Evolutionary conservation across 2,888 invertebrate species (phyloP).

Genomic region (Mactromeris polynyma): DNA sequence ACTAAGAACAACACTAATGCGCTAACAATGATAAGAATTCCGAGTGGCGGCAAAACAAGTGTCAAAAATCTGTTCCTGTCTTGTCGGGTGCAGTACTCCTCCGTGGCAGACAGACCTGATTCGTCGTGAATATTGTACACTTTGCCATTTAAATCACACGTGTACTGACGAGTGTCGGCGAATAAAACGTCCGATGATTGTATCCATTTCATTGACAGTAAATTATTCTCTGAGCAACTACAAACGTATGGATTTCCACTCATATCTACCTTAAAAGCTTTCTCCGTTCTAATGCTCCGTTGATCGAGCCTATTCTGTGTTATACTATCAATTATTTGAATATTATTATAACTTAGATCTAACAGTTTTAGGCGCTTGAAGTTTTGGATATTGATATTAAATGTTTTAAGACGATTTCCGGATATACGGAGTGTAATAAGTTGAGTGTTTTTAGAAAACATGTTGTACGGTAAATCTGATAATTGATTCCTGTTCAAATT

Average conservation of each 20-base stretch:
- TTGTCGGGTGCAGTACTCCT: slow-evolving; percentile 7
- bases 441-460: background rate
- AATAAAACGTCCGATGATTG: background rate
- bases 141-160: slow-evolving; percentile 3
- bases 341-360: slow-evolving; percentile 7
- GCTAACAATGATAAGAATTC: background rate
- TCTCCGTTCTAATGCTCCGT: too few species aligned
- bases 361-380: slow-evolving; percentile 2
- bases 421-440: background rate
- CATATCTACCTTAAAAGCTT: background rate
- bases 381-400: background rate
- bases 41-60: background rate
- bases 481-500: slow-evolving; percentile 6
- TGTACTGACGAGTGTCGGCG: background rate
- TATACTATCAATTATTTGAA: background rate
- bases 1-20: background rate
- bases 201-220: background rate
- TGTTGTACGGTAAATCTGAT: background rate
- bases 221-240: background rate
- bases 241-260: background rate
- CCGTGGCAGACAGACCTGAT: background rate
- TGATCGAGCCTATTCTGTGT: background rate
- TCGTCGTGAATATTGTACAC: background rate
- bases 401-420: background rate
- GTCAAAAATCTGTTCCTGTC: background rate